phyloP scores from a whole-genome alignment of 2,888 invertebrate genomes.

The Agrilus cyanescens region DNA sequence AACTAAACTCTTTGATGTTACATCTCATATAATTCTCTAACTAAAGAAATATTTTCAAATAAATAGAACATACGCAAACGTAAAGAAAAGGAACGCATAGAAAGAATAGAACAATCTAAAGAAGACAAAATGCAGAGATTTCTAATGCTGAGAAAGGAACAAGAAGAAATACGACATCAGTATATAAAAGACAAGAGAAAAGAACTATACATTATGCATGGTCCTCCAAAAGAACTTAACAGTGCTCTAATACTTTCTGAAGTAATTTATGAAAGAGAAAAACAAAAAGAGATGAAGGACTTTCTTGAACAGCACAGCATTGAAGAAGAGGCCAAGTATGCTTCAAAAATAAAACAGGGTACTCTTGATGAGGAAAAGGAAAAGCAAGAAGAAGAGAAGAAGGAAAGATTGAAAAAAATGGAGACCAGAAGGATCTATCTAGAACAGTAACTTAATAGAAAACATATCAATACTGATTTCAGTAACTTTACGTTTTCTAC shows the following conservation, averaged over 20 bases:
- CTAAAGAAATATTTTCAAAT: background rate
- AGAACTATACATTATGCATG: slow-evolving; percentile 23
- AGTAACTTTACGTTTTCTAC: slow-evolving; percentile 1
- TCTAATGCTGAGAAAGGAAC: slow-evolving; percentile 18
- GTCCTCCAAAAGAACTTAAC: slow-evolving; percentile 25
- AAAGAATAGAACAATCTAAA: slow-evolving; percentile 11
- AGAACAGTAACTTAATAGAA: slow-evolving; percentile 18
- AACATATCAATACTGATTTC: background rate
- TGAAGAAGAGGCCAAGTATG: slow-evolving; percentile 21
- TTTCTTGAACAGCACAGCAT: slow-evolving; percentile 26
- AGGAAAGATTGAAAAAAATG: slow-evolving; percentile 18
- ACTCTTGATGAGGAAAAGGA: slow-evolving; percentile 22
- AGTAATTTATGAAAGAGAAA: slow-evolving; percentile 26
- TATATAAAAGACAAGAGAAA: slow-evolving; percentile 21
- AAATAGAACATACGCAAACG: slow-evolving; percentile 15
- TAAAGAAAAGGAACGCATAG: slow-evolving; percentile 13
- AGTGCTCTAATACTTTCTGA: slow-evolving; percentile 27
- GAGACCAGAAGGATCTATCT: slow-evolving; percentile 16
- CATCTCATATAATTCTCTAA: background rate
- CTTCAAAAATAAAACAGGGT: slow-evolving; percentile 19
- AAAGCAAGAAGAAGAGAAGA: slow-evolving; percentile 19
- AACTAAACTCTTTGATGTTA: too few relatives aligned
- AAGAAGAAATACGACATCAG: slow-evolving; percentile 18
- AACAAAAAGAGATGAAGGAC: slow-evolving; percentile 26
- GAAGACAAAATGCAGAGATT: slow-evolving; percentile 14